phyloP scores from a whole-genome alignment of 2,797 vertebrate genomes.

The Rostrhamus sociabilis region DNA sequence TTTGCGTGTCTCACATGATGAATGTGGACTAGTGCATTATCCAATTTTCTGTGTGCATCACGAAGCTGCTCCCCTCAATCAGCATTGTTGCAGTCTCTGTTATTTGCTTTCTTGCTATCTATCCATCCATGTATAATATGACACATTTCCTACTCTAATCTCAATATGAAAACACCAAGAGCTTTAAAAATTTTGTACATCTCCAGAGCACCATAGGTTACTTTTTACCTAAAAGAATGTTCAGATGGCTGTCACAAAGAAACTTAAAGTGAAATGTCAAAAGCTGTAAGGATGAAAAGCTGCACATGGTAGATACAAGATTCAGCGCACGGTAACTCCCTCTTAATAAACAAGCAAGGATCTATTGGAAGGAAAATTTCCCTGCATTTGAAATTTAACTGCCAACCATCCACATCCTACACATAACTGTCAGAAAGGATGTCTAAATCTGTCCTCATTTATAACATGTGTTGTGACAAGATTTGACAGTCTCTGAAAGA shows the following conservation, averaged over 20 bases:
- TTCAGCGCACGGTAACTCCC: slow-evolving; percentile 70
- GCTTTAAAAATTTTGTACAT: slow-evolving; percentile 51
- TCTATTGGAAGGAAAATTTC: slow-evolving; percentile 76
- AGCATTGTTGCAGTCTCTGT: slow-evolving; percentile 27
- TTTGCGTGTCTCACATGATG: slow-evolving; percentile 4
- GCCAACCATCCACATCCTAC: slow-evolving; percentile 80
- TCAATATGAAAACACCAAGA: slow-evolving; percentile 61
- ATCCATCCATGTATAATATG: slow-evolving; percentile 60
- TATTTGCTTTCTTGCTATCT: slow-evolving; percentile 61
- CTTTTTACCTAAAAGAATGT: slow-evolving; percentile 62
- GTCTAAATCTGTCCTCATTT: slow-evolving; percentile 84
- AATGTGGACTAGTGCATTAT: slow-evolving; percentile 9
- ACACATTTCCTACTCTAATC: slow-evolving; percentile 61
- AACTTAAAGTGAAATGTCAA: slow-evolving; percentile 71
- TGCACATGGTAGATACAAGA: slow-evolving; percentile 70
- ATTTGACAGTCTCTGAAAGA: slow-evolving; percentile 82
- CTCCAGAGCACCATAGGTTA: slow-evolving; percentile 49
- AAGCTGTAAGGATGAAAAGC: slow-evolving; percentile 69
- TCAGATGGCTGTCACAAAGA: slow-evolving; percentile 66
- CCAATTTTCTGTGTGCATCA: slow-evolving; percentile 16
- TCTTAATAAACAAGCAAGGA: slow-evolving; percentile 78
- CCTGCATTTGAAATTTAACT: slow-evolving; percentile 79
- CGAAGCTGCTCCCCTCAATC: slow-evolving; percentile 23
- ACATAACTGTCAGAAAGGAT: slow-evolving; percentile 82
- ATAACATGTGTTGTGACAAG: slow-evolving; percentile 82